Conservation (phyloP, 1,140 invertebrate species). For the Drosophila bipectinata region DNA sequence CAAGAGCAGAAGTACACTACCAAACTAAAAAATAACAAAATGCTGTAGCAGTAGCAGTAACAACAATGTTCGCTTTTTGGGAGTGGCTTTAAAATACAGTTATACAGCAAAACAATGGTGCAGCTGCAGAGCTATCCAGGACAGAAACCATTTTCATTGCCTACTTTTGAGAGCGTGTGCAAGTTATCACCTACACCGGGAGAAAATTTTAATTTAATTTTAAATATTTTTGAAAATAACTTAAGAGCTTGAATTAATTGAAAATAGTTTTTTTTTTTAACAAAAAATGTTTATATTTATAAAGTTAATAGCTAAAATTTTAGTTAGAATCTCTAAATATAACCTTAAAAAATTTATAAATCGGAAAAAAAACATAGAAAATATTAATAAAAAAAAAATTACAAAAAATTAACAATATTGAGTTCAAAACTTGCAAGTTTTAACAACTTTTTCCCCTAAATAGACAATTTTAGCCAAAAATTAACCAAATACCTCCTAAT, state of each 20-base stretch:
- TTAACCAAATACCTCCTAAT: slow-evolving; percentile 9
- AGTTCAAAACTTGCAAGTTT: no score
- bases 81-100: slow-evolving; percentile 71
- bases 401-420: no score
- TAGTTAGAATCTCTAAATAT: no score
- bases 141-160: slow-evolving; percentile 61
- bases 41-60: neutral
- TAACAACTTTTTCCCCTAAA: neutral
- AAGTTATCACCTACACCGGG: slow-evolving; percentile 45
- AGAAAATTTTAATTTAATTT: neutral
- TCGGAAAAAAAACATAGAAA: no score
- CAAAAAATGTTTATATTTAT: no score
- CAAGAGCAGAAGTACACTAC: slow-evolving; percentile 5
- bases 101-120: slow-evolving; percentile 5
- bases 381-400: no score
- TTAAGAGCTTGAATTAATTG: no score
- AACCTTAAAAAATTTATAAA: no score
- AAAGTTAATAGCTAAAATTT: no score
- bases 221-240: no score
- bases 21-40: slow-evolving; percentile 4
- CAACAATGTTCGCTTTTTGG: slow-evolving; percentile 37
- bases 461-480: neutral
- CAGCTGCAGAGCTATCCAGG: slow-evolving; percentile 29
- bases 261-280: no score
- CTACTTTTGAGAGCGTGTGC: slow-evolving; percentile 61